These are phyloP conservation scores for Stigmatopora nigra DNA, from an alignment of 2,113 vertebrate species.

Conservation along the genomic window DNA sequence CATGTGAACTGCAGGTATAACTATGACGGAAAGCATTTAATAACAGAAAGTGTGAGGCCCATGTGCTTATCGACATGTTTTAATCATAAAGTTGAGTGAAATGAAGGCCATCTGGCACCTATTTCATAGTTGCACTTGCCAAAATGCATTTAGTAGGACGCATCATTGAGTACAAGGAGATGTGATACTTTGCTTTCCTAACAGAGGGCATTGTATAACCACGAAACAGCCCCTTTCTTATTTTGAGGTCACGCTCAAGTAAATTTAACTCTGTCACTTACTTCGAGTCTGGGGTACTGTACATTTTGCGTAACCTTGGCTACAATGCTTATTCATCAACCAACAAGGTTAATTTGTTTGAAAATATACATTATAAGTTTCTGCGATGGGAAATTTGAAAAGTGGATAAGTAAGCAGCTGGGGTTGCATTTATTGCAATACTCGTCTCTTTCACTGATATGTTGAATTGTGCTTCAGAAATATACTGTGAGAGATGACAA, in stretches of 20 bases:
- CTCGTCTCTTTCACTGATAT: not conserved
- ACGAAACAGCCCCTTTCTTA: slow-evolving; percentile 7
- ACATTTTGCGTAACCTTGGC: not conserved
- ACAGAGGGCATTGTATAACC: slow-evolving; percentile 33
- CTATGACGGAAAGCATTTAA: not conserved
- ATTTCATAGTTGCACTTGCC: slow-evolving; percentile 31
- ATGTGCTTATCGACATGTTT: slow-evolving; percentile 26
- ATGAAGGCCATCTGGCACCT: slow-evolving; percentile 43
- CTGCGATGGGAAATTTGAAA: not conserved
- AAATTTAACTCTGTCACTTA: not conserved
- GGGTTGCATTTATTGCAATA: not conserved
- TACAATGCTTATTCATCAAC: not conserved
- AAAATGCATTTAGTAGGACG: slow-evolving; percentile 35
- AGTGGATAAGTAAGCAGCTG: not conserved
- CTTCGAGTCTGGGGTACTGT: not conserved
- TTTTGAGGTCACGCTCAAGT: slow-evolving; percentile 19
- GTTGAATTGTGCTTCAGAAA: too few relatives aligned
- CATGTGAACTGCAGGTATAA: not conserved
- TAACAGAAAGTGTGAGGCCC: slow-evolving; percentile 10
- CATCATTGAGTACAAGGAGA: slow-evolving; percentile 4
- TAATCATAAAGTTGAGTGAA: slow-evolving; percentile 16
- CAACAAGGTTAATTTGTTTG: not conserved
- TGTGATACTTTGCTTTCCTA: slow-evolving; percentile 7
- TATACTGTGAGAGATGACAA: too few relatives aligned
- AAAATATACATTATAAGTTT: not conserved